Conservation (phyloP, 2,888 invertebrate species). For the Habroteleia sp. region DNA sequence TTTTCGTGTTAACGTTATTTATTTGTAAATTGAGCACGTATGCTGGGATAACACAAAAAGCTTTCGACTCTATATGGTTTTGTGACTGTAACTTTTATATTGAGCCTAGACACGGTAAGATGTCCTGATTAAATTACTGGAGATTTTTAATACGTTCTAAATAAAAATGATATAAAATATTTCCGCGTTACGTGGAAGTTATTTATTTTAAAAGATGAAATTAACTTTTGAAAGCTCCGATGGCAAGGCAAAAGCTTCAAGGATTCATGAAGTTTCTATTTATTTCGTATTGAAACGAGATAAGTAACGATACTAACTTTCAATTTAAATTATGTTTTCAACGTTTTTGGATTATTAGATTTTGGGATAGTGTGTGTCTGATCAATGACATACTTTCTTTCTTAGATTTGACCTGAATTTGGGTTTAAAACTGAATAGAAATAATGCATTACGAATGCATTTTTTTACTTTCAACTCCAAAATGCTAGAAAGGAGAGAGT, state of each 20-base stretch:
- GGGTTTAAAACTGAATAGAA: no score
- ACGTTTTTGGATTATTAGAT: no score
- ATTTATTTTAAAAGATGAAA: slow-evolving; percentile 34
- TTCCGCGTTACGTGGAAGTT: slow-evolving; percentile 11
- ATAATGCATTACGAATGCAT: no score
- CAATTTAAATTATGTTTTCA: no score
- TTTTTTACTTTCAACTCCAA: no score
- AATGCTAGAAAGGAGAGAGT: no score
- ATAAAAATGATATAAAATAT: no score
- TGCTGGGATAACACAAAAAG: slow-evolving; percentile 23
- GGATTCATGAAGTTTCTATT: background rate
- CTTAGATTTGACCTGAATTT: no score
- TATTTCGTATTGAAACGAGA: background rate
- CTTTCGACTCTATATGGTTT: slow-evolving; percentile 27
- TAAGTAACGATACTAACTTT: background rate
- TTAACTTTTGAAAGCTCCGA: slow-evolving; percentile 5
- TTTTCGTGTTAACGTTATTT: slow-evolving; percentile 1
- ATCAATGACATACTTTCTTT: no score
- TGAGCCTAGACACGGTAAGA: slow-evolving; percentile 25
- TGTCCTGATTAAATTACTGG: slow-evolving; percentile 33
- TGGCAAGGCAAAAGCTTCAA: background rate
- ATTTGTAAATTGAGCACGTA: slow-evolving; percentile 29
- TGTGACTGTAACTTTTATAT: slow-evolving; percentile 32
- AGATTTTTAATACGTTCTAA: slow-evolving; percentile 13
- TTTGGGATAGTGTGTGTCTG: no score